A percentile compares a stretch with the other conserved stretches of the same genome.
phyloP scores from a whole-genome alignment of 2,888 invertebrate genomes.

The Synergus japonicus region DNA sequence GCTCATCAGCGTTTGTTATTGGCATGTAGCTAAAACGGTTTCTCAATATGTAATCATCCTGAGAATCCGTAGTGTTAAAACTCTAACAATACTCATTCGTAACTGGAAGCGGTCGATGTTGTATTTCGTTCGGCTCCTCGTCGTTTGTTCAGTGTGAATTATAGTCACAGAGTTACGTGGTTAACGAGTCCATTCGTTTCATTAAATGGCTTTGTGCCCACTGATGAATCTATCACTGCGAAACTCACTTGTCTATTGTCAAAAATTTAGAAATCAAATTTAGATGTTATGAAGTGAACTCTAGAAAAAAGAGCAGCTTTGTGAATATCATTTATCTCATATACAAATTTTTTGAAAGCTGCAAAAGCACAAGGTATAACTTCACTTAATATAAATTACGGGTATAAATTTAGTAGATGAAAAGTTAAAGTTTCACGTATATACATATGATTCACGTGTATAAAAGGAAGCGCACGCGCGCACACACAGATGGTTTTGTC shows the following conservation, averaged over 20 bases:
- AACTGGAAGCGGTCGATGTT: no score
- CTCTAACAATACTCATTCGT: not conserved
- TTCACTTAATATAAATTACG: not conserved
- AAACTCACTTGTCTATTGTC: not conserved
- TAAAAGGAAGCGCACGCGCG: constrained; percentile 31
- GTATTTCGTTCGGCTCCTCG: no score
- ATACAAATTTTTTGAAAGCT: not conserved
- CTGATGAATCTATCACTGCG: not conserved
- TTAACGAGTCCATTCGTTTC: not conserved
- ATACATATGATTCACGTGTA: constrained; percentile 21
- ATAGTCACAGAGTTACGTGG: no score
- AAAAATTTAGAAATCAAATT: not conserved
- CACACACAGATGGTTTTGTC: constrained; percentile 49
- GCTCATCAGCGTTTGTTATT: constrained; percentile 16
- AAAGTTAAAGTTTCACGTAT: constrained; percentile 34
- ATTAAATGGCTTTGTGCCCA: not conserved
- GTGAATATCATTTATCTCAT: not conserved
- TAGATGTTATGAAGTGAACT: not conserved
- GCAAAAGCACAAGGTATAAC: constrained; percentile 12
- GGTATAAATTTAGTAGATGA: constrained; percentile 28
- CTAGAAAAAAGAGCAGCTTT: not conserved
- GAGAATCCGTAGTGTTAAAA: not conserved
- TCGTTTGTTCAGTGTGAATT: no score
- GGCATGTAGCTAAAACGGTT: constrained; percentile 16
- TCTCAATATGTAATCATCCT: not conserved